Evolutionary conservation across 2,797 vertebrate species (phyloP), one percentile per base, ranked within the genome.

Genomic region (Menidia menidia): DNA sequence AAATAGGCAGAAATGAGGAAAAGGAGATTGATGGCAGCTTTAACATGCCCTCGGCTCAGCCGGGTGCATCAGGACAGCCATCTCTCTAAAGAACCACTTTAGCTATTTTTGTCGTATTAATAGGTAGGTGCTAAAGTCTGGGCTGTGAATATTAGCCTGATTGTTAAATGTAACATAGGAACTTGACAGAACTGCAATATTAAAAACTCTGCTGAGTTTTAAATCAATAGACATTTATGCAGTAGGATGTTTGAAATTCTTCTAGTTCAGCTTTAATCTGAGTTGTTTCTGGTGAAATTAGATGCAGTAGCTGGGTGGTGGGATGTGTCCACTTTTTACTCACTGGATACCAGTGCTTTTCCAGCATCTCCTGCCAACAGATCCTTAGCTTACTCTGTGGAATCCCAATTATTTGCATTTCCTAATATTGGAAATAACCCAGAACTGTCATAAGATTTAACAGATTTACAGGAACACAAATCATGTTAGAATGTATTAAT

Each of bases 21-120:
- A 75, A 70, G 60, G 73, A 87, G 88, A 91, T 84, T 87, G 89
- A 89, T 87, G 65, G 76, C 11, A 18, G 66, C 60, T 73, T 75
- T 81, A 86, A 90, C 74, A 82, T 83, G 84, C 77, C 61, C 61
- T 73, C 67, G 82, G 75, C 73, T 82, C 89, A 81, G 84, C 72
- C 81, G 86, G 78, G 73, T 61, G 75, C 78, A 81, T 66, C 55
- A 53, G 63, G 15, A 72, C 52, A 80, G 71, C 55, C 56, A 65
- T 57, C 75, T 82, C 64, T 62, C 63, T 79, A 68, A 54, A 35
- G 59, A 54, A 61, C 54, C 56, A 30, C 69, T 68, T 70, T 78
- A 65, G 78, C 35, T 64, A 59, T 64, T 82, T 66, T 74, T 78
- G 58, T 47, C 31, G 63, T 83, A 64, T 82, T 85, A 77, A 80